Evolutionary conservation across 2,888 invertebrate species (phyloP).

Genomic region (Cremastinae sp.): DNA sequence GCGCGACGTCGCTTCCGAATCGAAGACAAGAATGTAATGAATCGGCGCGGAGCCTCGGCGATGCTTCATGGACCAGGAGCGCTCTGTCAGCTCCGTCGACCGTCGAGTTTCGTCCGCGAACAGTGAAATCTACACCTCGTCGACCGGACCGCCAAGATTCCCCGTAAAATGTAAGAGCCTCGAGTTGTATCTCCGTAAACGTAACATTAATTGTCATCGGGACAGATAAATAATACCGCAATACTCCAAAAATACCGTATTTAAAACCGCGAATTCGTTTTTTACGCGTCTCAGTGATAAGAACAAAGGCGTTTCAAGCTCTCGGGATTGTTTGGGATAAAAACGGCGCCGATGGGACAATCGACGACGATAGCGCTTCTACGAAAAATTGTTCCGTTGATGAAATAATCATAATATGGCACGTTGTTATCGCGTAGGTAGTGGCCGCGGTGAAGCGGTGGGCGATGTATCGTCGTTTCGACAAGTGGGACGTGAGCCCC

Average conservation of each 20-base stretch:
- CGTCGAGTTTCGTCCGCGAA: slow-evolving; percentile 11
- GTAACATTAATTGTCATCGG: too few relatives aligned
- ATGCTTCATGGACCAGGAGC: slow-evolving; percentile 20
- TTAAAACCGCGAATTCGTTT: too few relatives aligned
- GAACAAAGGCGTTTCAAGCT: background rate
- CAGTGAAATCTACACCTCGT: background rate
- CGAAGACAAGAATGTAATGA: slow-evolving; percentile 25
- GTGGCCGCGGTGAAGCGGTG: slow-evolving; percentile 39
- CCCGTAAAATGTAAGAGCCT: too few relatives aligned
- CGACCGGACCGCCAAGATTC: background rate
- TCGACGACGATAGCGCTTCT: slow-evolving; percentile 24
- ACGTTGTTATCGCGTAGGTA: slow-evolving; percentile 57
- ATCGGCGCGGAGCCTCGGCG: background rate
- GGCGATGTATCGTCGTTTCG: slow-evolving; percentile 51
- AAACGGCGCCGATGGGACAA: slow-evolving; percentile 1
- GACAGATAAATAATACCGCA: too few relatives aligned
- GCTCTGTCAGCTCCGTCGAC: background rate
- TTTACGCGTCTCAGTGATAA: background rate
- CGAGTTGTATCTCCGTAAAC: too few relatives aligned
- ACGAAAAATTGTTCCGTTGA: slow-evolving; percentile 28
- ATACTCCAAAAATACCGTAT: too few relatives aligned
- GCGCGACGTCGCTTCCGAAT: slow-evolving; percentile 15
- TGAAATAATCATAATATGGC: slow-evolving; percentile 46
- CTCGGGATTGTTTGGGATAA: background rate
- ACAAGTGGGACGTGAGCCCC: slow-evolving; percentile 56